Conservation (phyloP, 2,888 invertebrate genomes). For the Laspeyria flexula region DNA sequence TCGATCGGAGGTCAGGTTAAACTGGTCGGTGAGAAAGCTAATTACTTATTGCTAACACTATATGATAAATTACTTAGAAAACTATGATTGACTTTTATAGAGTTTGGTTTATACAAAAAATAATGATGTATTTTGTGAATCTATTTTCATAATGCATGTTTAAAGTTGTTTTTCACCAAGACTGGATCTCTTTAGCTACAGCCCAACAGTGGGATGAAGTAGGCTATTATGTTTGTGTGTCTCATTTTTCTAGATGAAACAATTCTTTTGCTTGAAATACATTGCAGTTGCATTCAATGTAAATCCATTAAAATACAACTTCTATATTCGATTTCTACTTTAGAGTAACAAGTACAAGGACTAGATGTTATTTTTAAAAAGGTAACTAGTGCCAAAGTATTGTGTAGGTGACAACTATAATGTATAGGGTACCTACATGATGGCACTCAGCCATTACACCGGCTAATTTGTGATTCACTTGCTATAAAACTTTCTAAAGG, state of each 20-base stretch:
- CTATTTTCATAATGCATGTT: background rate
- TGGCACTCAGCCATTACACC: slow-evolving; percentile 21
- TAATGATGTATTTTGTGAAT: no score
- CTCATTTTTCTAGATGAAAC: no score
- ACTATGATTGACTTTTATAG: background rate
- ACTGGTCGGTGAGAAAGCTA: slow-evolving; percentile 35
- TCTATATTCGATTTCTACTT: background rate
- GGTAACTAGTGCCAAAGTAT: slow-evolving; percentile 21
- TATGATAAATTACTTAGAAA: slow-evolving; percentile 8
- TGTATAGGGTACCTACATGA: background rate
- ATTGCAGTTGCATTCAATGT: no score
- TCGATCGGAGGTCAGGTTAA: slow-evolving; percentile 26
- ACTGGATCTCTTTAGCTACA: no score
- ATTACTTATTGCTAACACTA: slow-evolving; percentile 14
- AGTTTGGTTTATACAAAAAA: no score
- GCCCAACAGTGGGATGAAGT: no score
- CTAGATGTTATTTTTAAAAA: slow-evolving; percentile 24
- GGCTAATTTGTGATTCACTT: slow-evolving; percentile 11
- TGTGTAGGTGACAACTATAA: slow-evolving; percentile 7
- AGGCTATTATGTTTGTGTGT: no score
- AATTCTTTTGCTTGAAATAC: no score
- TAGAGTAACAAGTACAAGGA: slow-evolving; percentile 29
- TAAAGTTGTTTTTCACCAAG: no score
- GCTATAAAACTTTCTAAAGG: background rate
- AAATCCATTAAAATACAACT: no score